phyloP scores from a whole-genome alignment of 2,888 invertebrate species.

The Lampropteryx suffumata region DNA sequence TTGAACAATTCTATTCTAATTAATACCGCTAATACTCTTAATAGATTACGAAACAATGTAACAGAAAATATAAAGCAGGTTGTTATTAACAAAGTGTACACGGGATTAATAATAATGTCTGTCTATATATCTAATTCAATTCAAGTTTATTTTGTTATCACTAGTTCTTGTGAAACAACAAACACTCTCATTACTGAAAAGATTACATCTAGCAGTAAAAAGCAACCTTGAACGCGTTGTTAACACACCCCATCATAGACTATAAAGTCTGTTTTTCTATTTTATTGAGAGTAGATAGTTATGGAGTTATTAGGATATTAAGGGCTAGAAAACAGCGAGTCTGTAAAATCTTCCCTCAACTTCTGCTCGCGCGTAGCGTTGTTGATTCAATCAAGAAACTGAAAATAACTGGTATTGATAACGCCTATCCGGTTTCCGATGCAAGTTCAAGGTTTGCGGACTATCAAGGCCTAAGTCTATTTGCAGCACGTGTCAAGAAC shows the following conservation, averaged over 20 bases:
- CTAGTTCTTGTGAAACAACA: not conserved
- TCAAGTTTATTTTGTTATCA: no score
- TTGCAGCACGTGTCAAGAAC: constrained; percentile 14
- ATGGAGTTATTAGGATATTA: not conserved
- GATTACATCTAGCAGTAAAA: constrained; percentile 18
- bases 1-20: not conserved
- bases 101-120: not conserved
- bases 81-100: no score
- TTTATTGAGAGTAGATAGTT: constrained; percentile 32
- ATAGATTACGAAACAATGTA: not conserved
- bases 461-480: constrained; percentile 8
- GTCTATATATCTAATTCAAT: no score
- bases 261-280: constrained; percentile 20
- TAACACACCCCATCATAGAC: constrained; percentile 34
- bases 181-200: constrained; percentile 11
- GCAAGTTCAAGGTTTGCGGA: constrained; percentile 18
- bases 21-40: not conserved
- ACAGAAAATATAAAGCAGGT: not conserved
- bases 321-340: no score
- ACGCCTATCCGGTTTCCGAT: constrained; percentile 10
- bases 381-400: constrained; percentile 1
- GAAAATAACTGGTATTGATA: constrained; percentile 12
- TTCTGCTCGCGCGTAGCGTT: no score
- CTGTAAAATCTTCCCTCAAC: no score
- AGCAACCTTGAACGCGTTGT: constrained; percentile 24